Conservation (phyloP, 2,113 vertebrate genomes). For the Uria lomvia region DNA sequence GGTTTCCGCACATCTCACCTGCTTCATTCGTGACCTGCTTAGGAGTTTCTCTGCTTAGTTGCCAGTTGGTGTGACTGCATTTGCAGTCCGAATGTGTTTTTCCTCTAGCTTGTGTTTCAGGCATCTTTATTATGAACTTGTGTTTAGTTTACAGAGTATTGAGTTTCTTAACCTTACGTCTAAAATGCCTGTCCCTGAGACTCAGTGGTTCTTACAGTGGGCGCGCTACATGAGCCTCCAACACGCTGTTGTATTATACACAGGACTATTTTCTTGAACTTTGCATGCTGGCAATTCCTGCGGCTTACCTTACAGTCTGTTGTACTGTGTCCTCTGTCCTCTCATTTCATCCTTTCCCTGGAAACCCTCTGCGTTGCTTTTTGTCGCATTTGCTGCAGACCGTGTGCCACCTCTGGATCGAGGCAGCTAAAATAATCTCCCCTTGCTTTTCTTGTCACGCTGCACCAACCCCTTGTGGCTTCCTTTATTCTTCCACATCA, state of each 20-base stretch:
- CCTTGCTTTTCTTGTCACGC: rapidly evolving
- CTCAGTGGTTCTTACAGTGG: background rate
- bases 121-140: background rate
- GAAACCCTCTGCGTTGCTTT: background rate
- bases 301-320: background rate
- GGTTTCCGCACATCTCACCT: background rate
- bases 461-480: background rate
- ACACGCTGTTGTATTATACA: background rate
- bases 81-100: background rate
- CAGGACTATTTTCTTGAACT: background rate
- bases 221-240: background rate
- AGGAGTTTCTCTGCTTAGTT: background rate
- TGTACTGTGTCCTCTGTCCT: background rate
- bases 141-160: background rate
- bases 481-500: background rate
- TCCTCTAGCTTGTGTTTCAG: background rate
- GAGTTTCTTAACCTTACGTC: background rate
- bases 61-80: no score
- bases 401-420: background rate
- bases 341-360: background rate
- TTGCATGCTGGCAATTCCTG: background rate
- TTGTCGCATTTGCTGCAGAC: background rate
- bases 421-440: background rate
- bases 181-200: background rate
- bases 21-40: background rate